phyloP scores from a whole-genome alignment of 2,888 invertebrate genomes.

The Platynereis dumerilii region DNA sequence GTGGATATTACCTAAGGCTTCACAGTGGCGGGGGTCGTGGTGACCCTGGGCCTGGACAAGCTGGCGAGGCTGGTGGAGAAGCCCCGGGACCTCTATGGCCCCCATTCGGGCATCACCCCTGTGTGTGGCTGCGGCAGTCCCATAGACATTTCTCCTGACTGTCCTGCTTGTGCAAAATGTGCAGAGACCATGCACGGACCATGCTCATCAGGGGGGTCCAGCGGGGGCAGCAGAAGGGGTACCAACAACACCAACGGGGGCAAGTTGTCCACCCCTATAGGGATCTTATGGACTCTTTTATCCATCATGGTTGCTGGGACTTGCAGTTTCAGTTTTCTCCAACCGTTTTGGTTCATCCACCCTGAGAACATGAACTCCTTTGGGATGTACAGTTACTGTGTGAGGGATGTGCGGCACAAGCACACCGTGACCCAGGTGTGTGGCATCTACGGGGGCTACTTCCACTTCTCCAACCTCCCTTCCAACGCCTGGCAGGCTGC shows the following conservation, averaged over 20 bases:
- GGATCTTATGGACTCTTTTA: conserved; percentile 59
- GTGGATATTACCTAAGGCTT: too few species aligned
- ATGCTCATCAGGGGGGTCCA: too few species aligned
- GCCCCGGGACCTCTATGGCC: too few species aligned
- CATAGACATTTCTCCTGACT: too few species aligned
- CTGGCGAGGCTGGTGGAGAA: too few species aligned
- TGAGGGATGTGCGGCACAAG: conserved; percentile 32
- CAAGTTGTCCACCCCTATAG: conserved; percentile 48
- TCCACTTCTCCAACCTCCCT: conserved; percentile 39
- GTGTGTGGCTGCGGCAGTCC: too few species aligned
- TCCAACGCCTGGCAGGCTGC: conserved; percentile 49
- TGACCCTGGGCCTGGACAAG: too few species aligned
- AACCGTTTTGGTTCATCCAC: conserved; percentile 63
- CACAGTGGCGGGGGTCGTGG: too few species aligned
- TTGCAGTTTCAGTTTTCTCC: conserved; percentile 61
- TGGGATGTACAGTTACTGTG: conserved; percentile 52
- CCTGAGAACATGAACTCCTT: conserved; percentile 45
- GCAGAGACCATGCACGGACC: too few species aligned
- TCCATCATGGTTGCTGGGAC: conserved; percentile 60
- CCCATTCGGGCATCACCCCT: too few species aligned
- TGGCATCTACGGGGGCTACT: conserved; percentile 39
- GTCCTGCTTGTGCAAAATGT: too few species aligned
- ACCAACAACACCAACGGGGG: conserved; percentile 1
- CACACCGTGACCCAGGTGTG: conserved; percentile 31
- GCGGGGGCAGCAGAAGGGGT: neutral